A percentile compares a stretch with the other conserved stretches of the same genome.
Evolutionary conservation across 1,140 invertebrate species (phyloP).

Genomic region (Pygmarrhopalites habei): DNA sequence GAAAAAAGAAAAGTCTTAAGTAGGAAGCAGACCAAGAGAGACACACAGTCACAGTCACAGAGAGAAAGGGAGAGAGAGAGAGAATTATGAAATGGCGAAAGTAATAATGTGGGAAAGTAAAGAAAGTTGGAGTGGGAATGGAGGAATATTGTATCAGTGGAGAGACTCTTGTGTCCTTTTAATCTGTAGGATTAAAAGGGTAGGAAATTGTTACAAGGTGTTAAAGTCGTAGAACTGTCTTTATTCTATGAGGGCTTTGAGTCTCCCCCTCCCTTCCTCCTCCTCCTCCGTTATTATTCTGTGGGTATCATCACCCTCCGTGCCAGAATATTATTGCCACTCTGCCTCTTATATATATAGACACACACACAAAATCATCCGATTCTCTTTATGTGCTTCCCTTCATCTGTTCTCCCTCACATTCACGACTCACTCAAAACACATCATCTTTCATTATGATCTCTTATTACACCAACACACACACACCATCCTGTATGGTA

Average conservation of each 20-base stretch:
- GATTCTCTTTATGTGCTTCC: conserved; percentile 1
- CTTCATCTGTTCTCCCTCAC: conserved; percentile 1
- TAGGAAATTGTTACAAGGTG: conserved; percentile 29
- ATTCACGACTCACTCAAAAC: conserved; percentile 7
- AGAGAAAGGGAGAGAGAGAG: too few relatives aligned
- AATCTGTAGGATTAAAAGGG: conserved; percentile 36
- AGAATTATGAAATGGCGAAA: conserved; percentile 18
- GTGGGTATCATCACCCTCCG: background rate
- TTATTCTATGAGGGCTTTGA: conserved; percentile 8
- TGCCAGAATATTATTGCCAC: conserved; percentile 3
- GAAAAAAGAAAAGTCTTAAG: too few relatives aligned
- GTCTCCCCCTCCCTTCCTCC: background rate
- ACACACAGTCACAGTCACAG: too few relatives aligned
- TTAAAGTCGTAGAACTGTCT: conserved; percentile 24
- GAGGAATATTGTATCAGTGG: conserved; percentile 6
- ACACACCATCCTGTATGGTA: background rate
- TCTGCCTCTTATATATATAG: background rate
- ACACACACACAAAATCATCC: background rate
- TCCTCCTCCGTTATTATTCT: background rate
- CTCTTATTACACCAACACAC: background rate
- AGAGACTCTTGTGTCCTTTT: conserved; percentile 34
- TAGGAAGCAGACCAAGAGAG: too few relatives aligned
- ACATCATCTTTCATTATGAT: conserved; percentile 8
- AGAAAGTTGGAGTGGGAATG: conserved; percentile 12
- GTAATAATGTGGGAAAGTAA: conserved; percentile 22